Evolutionary conservation across 2,113 vertebrate genomes (phyloP).

Genomic region (Hucho hucho): DNA sequence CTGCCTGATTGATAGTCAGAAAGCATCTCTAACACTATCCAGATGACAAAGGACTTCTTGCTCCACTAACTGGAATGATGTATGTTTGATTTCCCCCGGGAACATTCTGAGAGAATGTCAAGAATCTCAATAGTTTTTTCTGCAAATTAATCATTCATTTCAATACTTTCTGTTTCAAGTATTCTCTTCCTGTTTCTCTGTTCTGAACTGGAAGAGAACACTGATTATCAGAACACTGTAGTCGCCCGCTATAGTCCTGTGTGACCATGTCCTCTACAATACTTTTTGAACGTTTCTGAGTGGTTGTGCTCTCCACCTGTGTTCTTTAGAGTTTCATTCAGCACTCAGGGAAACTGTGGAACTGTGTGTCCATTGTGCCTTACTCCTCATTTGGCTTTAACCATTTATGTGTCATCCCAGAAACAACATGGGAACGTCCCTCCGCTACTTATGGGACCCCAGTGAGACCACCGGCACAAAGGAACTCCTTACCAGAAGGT

Average conservation of each 20-base stretch:
- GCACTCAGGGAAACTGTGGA: neutral
- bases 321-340: neutral
- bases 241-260: neutral
- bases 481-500: slow-evolving; percentile 48
- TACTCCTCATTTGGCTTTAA: neutral
- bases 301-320: neutral
- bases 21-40: neutral
- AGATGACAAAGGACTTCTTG: neutral
- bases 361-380: neutral
- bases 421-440: slow-evolving; percentile 51
- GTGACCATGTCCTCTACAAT: neutral
- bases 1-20: neutral
- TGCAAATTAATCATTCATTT: neutral
- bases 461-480: slow-evolving; percentile 36
- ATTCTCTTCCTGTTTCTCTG: neutral
- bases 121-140: neutral
- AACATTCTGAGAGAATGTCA: neutral
- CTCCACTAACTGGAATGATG: neutral
- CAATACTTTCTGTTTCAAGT: neutral
- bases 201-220: neutral
- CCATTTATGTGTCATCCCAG: slow-evolving; percentile 25
- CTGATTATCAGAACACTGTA: neutral
- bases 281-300: neutral
- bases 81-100: neutral
- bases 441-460: slow-evolving; percentile 31